Evolutionary conservation across 2,888 invertebrate genomes (phyloP), one percentile per base, ranked within the genome.

Genomic region (Cheiracanthium punctorium): DNA sequence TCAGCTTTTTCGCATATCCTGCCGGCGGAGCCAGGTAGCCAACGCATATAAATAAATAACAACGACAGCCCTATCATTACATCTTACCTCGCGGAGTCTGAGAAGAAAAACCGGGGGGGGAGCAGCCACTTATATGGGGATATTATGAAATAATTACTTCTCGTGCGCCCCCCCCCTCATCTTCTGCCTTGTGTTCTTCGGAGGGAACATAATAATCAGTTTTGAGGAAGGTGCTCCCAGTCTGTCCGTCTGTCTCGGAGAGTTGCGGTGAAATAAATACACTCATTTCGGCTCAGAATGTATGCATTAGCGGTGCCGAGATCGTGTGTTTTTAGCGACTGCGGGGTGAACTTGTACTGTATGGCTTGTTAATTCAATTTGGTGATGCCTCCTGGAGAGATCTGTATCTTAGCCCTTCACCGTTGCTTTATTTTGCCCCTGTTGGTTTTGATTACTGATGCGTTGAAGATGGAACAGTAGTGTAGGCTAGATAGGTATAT

Each of bases 31-130:
- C 32, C 74, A 48, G 48, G 80, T 74, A 82, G 81, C 81, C 82
- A 75, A 52, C 82, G 65, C 74, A 37, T 52, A 82, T 82, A 82
- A 82, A 82, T 82, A 82, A 82, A 82, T 82, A 82, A 82, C 75
- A 73, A 48, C 74, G 74, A 70, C 82, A 75, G 74, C 70, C 7
- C 81, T 82, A 69, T 82, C 82, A 82, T 82, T 82, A 82, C n/a
- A 30, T 7, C 37, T 52, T 30, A 41, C 74, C 81, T 52, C 58
- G 5, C 52, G 70, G 82, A 69, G 41, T 41, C 48, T 2, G 48
- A 20, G 10, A 33, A 28, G 52, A 33, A 17, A 52, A 41, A 37
- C 12, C 10, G 48, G 58, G 32, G 32, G 32, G 32, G 32, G 32
- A 12, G 14, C 67, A n/a, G 77, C 14, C 24, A 37, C 65, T 48